A percentile compares a stretch with the other conserved stretches of the same genome.
Evolutionary conservation across 2,113 vertebrate genomes (phyloP).

Genomic region (Callipepla californica): DNA sequence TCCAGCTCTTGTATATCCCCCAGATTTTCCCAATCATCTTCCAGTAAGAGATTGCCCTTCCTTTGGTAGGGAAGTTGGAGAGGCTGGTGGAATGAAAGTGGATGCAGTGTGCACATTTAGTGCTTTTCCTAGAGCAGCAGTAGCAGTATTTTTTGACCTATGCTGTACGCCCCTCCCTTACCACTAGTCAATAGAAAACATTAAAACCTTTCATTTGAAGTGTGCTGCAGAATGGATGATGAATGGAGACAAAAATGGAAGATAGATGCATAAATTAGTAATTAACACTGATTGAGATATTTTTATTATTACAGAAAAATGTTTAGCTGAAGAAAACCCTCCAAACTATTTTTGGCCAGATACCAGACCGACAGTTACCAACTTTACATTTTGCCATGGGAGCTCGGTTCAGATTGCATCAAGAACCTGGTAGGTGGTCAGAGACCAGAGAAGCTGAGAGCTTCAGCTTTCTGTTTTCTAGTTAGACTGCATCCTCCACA

Average conservation of each 20-base stretch:
- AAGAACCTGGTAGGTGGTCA: slow-evolving; percentile 86
- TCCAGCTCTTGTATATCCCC: neutral
- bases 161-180: neutral
- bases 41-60: neutral
- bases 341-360: slow-evolving; percentile 85
- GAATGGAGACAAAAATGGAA: neutral
- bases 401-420: slow-evolving; percentile 83
- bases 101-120: fast-evolving
- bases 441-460: neutral
- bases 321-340: slow-evolving; percentile 77
- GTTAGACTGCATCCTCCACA: neutral
- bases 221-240: neutral
- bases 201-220: neutral
- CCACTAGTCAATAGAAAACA: neutral
- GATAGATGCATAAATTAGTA: neutral
- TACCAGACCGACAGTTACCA: slow-evolving; percentile 76
- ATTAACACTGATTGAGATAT: neutral
- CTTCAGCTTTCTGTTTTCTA: neutral
- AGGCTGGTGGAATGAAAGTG: neutral
- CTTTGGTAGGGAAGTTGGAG: neutral
- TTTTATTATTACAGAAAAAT: slow-evolving; percentile 78
- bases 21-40: neutral
- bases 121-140: neutral
- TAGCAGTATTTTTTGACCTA: neutral
- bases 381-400: slow-evolving; percentile 79